phyloP scores from a whole-genome alignment of 2,797 vertebrate genomes.

The Lepidocolaptes lacrymiger region DNA sequence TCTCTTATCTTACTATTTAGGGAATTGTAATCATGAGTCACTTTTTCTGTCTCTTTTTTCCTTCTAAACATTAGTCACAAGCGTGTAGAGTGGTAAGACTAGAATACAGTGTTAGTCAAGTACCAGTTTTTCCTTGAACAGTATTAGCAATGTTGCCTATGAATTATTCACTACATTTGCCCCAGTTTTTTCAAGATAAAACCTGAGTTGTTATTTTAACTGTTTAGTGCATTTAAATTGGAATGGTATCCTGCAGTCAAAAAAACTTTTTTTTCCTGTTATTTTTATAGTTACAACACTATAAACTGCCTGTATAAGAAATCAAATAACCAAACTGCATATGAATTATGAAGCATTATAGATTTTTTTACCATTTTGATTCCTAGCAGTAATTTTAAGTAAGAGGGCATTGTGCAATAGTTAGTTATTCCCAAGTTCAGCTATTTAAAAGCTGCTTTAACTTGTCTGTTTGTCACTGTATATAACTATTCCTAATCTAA shows the following conservation, averaged over 20 bases:
- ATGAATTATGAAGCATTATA: conserved; percentile 76
- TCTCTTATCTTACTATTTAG: conserved; percentile 67
- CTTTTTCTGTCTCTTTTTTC: conserved; percentile 59
- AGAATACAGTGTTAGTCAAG: conserved; percentile 63
- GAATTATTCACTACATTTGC: conserved; percentile 61
- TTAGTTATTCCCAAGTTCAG: conserved; percentile 79
- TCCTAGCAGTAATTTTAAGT: conserved; percentile 80
- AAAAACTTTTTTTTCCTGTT: conserved; percentile 62
- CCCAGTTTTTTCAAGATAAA: conserved; percentile 22
- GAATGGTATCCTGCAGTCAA: conserved; percentile 66
- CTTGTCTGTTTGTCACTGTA: conserved; percentile 80
- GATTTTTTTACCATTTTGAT: conserved; percentile 67
- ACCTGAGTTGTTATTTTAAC: conserved; percentile 58
- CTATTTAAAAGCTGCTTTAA: conserved; percentile 83
- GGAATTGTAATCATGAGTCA: conserved; percentile 74
- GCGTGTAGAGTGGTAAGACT: conserved; percentile 58
- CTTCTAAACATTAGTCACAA: conserved; percentile 71
- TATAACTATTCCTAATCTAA: conserved; percentile 79
- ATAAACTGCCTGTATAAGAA: conserved; percentile 79
- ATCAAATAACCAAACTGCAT: conserved; percentile 77
- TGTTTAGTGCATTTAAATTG: conserved; percentile 66
- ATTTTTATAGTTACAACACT: conserved; percentile 75
- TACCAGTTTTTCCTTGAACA: conserved; percentile 53
- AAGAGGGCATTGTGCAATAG: conserved; percentile 87
- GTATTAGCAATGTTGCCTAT: conserved; percentile 51